Evolutionary conservation across 2,797 vertebrate species (phyloP), one percentile per base, ranked within the genome.

Genomic region (Limosa lapponica): DNA sequence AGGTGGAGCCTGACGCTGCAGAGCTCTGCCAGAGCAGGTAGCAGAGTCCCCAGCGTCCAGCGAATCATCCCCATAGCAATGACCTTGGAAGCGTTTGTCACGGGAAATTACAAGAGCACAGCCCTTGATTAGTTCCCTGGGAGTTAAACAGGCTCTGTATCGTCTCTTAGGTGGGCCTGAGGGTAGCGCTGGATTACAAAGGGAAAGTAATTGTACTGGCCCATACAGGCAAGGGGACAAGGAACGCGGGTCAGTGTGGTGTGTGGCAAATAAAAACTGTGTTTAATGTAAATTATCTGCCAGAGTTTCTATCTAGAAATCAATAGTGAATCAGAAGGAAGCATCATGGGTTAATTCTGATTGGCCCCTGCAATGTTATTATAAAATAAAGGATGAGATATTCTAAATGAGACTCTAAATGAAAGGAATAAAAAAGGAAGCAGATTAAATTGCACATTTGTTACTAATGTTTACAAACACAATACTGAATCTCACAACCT

Each of bases 1-100:
- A 1, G 0, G 3, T 24, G 36, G 81, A 89, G 87, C 77, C 18
- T 2, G 23, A 8, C 7, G 66, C 91, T 66, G 96, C 95, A 87
- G 87, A 79, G 89, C 89, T 55, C 91, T 75, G 80, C 80, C 51
- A 62, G 77, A 58, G 73, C 70, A 78, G 89, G 90, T 23, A 94
- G 82, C 49, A 79, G 72, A 27, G 19, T 52, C 70, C 82, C 55
- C 1, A 0, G 62, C 41, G 44, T 13, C 51, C 2, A 12, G 24
- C 0, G 48, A 69, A 11, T 36, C 83, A 69, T 72, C 51, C 82
- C 83, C 87, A 44, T 24, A 25, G 89, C 89, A 73, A 23, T 25
- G 89, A 69, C 78, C 92, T 87, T 58, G 92, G 14, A 13, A 61
- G 70, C 3, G 1, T 25, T n/a, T 4, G 36, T 11, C 17, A 11